Conservation (phyloP, 2,888 invertebrate genomes). For the Rhopalosiphum nymphaeae region DNA sequence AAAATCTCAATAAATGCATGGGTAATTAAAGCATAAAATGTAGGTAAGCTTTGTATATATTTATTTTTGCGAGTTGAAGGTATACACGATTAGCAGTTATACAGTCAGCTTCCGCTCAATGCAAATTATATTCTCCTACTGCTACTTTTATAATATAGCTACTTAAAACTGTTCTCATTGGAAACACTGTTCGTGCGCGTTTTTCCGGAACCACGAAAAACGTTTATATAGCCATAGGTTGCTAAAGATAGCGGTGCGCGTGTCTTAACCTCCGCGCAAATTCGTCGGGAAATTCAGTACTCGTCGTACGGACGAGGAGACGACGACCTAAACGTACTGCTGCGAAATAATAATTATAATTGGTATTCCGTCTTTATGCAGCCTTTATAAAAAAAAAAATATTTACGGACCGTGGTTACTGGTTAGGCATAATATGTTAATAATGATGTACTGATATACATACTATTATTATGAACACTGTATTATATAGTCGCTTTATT, state of each 20-base stretch:
- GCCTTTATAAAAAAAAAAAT: background rate
- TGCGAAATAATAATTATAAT: background rate
- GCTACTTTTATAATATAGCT: background rate
- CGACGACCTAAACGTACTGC: background rate
- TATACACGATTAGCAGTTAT: background rate
- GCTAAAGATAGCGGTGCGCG: constrained; percentile 15
- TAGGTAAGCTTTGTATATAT: background rate
- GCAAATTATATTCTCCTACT: background rate
- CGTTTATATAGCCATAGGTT: background rate
- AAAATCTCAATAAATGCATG: background rate
- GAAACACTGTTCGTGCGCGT: background rate
- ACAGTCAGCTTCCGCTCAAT: background rate
- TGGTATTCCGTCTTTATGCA: background rate
- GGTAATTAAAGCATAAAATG: background rate
- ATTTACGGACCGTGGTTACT: background rate
- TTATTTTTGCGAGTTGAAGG: background rate
- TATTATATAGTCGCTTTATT: background rate
- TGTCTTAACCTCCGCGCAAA: background rate
- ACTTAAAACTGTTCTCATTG: constrained; percentile 29
- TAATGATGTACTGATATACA: background rate
- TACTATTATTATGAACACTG: background rate
- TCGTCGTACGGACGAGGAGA: background rate
- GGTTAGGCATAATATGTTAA: background rate
- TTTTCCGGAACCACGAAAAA: constrained; percentile 40
- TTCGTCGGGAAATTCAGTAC: background rate